Evolutionary conservation across 2,888 invertebrate species (phyloP).

Genomic region (Eudemis profundana): DNA sequence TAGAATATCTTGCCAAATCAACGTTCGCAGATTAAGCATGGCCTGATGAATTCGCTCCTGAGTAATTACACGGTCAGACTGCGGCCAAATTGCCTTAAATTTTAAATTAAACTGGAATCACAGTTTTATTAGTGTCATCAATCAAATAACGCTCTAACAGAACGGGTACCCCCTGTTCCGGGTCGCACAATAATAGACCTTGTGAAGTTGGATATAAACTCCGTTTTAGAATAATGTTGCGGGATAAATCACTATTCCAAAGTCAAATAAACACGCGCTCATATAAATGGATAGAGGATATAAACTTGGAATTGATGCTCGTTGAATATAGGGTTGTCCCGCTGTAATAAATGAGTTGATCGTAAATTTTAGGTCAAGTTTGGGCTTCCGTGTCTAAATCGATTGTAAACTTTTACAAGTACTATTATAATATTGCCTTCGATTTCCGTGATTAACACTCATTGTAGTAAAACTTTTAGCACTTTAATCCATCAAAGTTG

Average conservation of each 20-base stretch:
- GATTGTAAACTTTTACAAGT: slow-evolving; percentile 10
- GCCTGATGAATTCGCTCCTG: slow-evolving; percentile 45
- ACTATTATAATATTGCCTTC: neutral
- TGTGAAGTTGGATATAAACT: slow-evolving; percentile 58
- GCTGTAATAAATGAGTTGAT: slow-evolving; percentile 16
- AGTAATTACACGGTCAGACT: slow-evolving; percentile 80
- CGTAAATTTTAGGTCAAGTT: slow-evolving; percentile 31
- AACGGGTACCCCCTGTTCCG: slow-evolving; percentile 60
- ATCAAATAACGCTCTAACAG: slow-evolving; percentile 78
- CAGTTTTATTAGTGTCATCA: slow-evolving; percentile 84
- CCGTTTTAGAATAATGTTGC: slow-evolving; percentile 58
- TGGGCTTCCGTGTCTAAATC: slow-evolving; percentile 12
- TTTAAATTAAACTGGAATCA: slow-evolving; percentile 84
- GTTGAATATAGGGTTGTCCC: slow-evolving; percentile 55
- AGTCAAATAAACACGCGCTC: slow-evolving; percentile 82
- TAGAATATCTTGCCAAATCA: slow-evolving; percentile 36
- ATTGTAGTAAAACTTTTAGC: too few species aligned
- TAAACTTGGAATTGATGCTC: slow-evolving; percentile 79
- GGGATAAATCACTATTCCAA: slow-evolving; percentile 66
- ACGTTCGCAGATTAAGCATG: slow-evolving; percentile 33
- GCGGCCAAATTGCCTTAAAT: slow-evolving; percentile 83
- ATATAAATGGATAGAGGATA: slow-evolving; percentile 79
- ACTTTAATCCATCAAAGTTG: too few species aligned
- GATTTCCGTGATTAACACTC: too few species aligned
- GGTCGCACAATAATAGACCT: slow-evolving; percentile 61